phyloP scores from a whole-genome alignment of 64 coral and sea anemone species.

The Porites lutea region DNA sequence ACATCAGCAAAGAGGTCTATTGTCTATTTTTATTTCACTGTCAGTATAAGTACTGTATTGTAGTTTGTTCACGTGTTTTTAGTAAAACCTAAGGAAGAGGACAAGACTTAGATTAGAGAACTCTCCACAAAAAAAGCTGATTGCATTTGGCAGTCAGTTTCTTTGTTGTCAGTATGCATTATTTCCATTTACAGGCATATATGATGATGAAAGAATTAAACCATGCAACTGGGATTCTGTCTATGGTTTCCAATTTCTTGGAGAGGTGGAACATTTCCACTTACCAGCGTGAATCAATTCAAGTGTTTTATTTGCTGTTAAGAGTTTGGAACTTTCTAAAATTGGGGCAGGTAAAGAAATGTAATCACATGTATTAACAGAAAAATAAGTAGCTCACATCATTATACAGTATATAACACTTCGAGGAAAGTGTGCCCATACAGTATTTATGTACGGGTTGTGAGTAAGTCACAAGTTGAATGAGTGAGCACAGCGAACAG shows the following conservation, averaged over 20 bases:
- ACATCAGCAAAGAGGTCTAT: no score
- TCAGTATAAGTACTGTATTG: no score
- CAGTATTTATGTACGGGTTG: no score
- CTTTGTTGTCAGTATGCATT: neutral
- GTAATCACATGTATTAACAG: neutral
- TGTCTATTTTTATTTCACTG: no score
- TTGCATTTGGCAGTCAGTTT: neutral
- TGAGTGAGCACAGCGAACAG: no score
- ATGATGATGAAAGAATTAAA: slow-evolving; percentile 79
- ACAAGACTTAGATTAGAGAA: no score
- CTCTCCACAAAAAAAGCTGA: neutral
- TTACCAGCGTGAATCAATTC: slow-evolving; percentile 75
- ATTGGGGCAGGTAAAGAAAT: slow-evolving; percentile 80
- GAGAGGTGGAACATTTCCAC: slow-evolving; percentile 91
- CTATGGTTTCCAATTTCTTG: slow-evolving; percentile 73
- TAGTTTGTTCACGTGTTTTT: no score
- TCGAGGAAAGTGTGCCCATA: no score
- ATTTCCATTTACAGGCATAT: slow-evolving; percentile 54
- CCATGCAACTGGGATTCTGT: slow-evolving; percentile 70
- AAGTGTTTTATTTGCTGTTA: slow-evolving; percentile 84
- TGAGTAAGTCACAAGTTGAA: no score
- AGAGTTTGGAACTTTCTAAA: slow-evolving; percentile 87
- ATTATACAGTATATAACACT: no score
- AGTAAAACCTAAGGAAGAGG: no score
- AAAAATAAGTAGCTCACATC: neutral